Evolutionary conservation across 2,888 invertebrate genomes (phyloP).

Genomic region (Bedellia somnulentella): DNA sequence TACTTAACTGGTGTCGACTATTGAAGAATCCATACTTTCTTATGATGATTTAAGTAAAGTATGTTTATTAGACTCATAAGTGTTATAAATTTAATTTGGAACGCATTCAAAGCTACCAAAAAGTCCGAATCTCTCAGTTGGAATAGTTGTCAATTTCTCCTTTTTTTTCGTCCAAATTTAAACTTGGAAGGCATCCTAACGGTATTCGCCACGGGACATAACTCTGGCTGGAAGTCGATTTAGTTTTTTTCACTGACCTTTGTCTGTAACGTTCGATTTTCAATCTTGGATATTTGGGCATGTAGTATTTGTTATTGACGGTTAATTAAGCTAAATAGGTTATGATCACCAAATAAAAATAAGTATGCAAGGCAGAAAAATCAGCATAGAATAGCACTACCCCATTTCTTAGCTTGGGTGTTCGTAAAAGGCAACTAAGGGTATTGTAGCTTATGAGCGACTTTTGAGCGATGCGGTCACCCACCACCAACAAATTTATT

Average conservation of each 20-base stretch:
- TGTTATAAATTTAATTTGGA: too few species aligned
- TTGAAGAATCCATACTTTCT: too few species aligned
- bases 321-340: background rate
- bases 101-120: too few species aligned
- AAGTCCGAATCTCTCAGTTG: constrained; percentile 61
- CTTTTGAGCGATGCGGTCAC: too few species aligned
- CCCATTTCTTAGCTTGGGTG: too few species aligned
- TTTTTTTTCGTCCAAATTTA: constrained; percentile 33
- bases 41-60: too few species aligned
- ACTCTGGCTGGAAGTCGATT: constrained; percentile 37
- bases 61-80: too few species aligned
- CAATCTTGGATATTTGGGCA: constrained; percentile 12
- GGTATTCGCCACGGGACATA: constrained; percentile 50
- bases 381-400: too few species aligned
- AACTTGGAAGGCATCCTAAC: constrained; percentile 51
- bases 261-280: constrained; percentile 33
- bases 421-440: too few species aligned
- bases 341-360: background rate
- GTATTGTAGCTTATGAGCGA: background rate
- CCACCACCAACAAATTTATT: too few species aligned
- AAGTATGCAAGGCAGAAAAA: background rate
- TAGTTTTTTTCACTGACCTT: constrained; percentile 47
- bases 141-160: constrained; percentile 41
- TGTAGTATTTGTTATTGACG: background rate
- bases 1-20: too few species aligned